Evolutionary conservation across 2,113 vertebrate genomes (phyloP).

Genomic region (Aldabrachelys gigantea): DNA sequence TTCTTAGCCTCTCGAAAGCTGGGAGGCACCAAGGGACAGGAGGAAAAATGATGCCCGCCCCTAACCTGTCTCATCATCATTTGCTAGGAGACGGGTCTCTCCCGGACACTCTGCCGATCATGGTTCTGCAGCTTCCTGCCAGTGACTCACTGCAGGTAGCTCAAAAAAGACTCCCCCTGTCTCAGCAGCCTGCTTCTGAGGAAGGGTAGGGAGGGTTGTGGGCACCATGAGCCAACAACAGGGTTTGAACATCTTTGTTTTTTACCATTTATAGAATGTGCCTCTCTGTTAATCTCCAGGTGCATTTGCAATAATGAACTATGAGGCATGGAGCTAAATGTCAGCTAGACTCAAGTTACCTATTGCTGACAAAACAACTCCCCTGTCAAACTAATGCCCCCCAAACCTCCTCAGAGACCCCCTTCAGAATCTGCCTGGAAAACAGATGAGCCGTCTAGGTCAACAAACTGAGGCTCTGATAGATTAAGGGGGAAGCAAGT

Average conservation of each 20-base stretch:
- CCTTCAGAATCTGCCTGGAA: not conserved
- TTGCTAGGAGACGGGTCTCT: slow-evolving; percentile 11
- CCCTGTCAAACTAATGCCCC: not conserved
- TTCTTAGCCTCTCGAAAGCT: slow-evolving; percentile 51
- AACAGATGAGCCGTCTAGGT: not conserved
- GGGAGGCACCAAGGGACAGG: slow-evolving; percentile 11
- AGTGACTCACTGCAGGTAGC: rapidly evolving
- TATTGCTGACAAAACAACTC: not conserved
- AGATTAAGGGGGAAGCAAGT: not conserved
- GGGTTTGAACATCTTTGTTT: not conserved
- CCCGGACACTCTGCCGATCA: not conserved
- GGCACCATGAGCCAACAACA: rapidly evolving
- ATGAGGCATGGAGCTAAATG: not conserved
- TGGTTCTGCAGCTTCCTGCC: not conserved
- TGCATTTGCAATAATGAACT: not conserved
- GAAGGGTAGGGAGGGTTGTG: not conserved
- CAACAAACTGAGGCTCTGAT: not conserved
- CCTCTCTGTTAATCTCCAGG: not conserved
- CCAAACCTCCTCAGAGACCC: not conserved
- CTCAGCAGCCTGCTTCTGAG: not conserved
- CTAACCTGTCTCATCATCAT: slow-evolving; percentile 31
- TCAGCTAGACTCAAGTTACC: not conserved
- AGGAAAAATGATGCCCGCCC: not conserved
- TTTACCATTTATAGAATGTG: not conserved
- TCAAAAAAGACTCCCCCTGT: not conserved